These are phyloP conservation scores for Halichoerus grypus DNA, from an alignment of 2,113 vertebrate species.

Conservation along the genomic window DNA sequence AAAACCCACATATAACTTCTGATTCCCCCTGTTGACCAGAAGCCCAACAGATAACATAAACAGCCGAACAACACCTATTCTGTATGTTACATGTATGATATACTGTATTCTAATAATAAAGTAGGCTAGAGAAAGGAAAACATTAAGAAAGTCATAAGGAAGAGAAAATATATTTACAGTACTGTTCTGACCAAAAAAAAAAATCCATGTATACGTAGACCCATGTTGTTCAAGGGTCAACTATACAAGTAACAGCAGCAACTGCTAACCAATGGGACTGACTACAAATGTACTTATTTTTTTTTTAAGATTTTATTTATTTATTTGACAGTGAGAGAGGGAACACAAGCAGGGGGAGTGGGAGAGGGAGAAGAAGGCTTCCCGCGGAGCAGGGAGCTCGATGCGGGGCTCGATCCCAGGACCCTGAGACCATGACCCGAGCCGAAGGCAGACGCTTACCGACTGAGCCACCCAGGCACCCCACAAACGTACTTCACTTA, in stretches of 20 bases:
- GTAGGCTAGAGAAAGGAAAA: not conserved
- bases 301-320: too few species aligned
- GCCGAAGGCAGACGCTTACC: too few species aligned
- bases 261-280: not conserved
- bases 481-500: not conserved
- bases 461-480: too few species aligned
- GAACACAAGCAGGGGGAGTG: too few species aligned
- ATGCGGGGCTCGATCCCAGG: too few species aligned
- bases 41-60: not conserved
- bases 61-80: not conserved
- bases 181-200: not conserved
- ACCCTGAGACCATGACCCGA: too few species aligned
- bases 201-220: not conserved
- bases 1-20: not conserved
- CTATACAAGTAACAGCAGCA: not conserved
- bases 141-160: not conserved
- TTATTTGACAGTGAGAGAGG: too few species aligned
- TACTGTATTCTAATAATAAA: not conserved
- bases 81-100: not conserved
- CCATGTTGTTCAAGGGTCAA: not conserved
- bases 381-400: too few species aligned
- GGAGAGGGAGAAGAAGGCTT: too few species aligned
- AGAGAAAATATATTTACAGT: not conserved
- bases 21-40: not conserved
- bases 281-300: not conserved